phyloP scores from a whole-genome alignment of 1,140 invertebrate species.

The Nebria ingens region DNA sequence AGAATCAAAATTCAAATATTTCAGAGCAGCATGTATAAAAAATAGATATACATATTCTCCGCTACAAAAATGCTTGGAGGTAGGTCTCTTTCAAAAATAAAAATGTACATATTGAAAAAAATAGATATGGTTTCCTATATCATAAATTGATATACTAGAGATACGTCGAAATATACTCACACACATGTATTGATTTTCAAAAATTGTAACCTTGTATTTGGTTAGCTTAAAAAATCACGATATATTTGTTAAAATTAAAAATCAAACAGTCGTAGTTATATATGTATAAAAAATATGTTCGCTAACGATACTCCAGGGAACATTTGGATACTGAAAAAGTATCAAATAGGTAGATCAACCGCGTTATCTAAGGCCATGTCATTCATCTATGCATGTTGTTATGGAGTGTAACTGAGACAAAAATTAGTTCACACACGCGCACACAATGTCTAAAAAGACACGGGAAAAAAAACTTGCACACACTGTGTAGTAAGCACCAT shows the following conservation, averaged over 20 bases:
- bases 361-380: too few relatives aligned
- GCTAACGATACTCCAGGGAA: background rate
- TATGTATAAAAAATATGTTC: conserved; percentile 10
- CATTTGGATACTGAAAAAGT: conserved; percentile 15
- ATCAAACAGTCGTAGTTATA: conserved; percentile 6
- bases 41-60: conserved; percentile 25
- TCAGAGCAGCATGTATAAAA: conserved; percentile 17
- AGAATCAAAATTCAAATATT: conserved; percentile 21
- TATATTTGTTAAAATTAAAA: too few relatives aligned
- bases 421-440: background rate
- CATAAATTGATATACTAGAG: background rate
- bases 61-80: conserved; percentile 35
- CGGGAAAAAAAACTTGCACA: background rate
- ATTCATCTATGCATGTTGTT: background rate
- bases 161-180: conserved; percentile 31
- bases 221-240: conserved; percentile 16
- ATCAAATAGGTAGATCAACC: conserved; percentile 13
- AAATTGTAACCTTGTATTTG: conserved; percentile 12
- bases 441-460: background rate
- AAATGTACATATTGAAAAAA: conserved; percentile 1
- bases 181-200: conserved; percentile 34
- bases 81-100: conserved; percentile 1
- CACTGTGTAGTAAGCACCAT: background rate
- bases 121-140: too few relatives aligned
- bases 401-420: background rate